A percentile compares a stretch with the other conserved stretches of the same genome.
Conservation (phyloP, 2,113 vertebrate species). For the Lates calcarifer region DNA sequence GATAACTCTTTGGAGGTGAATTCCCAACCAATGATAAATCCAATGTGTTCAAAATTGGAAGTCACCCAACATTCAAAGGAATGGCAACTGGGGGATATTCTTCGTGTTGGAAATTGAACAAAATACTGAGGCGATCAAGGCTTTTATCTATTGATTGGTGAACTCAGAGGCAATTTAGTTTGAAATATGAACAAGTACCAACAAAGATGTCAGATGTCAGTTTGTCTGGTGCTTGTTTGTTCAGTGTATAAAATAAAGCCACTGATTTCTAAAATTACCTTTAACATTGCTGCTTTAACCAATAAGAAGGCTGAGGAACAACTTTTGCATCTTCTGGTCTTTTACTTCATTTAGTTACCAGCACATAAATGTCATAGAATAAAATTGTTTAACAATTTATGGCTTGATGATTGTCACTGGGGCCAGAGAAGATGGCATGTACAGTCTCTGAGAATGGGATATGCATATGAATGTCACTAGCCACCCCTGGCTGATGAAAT, state of each 20-base stretch:
- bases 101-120: background rate
- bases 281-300: background rate
- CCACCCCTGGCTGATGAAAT: no score
- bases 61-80: constrained; percentile 38
- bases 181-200: background rate
- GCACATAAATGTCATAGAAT: background rate
- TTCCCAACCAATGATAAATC: constrained; percentile 41
- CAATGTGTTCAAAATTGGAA: constrained; percentile 14
- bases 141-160: background rate
- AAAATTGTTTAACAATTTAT: no score
- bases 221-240: background rate
- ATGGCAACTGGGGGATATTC: constrained; percentile 1
- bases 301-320: background rate
- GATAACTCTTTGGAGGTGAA: constrained; percentile 14
- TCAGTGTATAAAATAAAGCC: background rate
- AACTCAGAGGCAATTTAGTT: background rate
- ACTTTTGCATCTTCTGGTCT: background rate
- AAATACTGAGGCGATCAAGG: background rate
- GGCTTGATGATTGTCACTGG: no score
- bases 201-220: background rate
- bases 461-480: no score
- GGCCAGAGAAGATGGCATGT: no score
- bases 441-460: no score
- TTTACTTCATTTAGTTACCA: background rate
- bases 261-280: background rate